Evolutionary conservation across 2,113 vertebrate genomes (phyloP).

Genomic region (Protomyctophum bolini): DNA sequence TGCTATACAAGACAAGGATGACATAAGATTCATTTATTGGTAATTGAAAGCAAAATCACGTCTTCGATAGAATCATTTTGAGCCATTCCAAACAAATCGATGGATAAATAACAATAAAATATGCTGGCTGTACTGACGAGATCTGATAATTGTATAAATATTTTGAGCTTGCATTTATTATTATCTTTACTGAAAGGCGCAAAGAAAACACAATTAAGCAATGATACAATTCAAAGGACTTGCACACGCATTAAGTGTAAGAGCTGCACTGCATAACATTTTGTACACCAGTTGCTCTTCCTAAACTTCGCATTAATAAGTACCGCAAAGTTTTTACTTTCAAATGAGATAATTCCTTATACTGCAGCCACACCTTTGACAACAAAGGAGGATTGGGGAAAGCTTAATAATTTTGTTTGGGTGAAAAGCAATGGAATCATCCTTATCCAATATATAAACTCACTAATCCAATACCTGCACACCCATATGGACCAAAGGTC

Average conservation of each 20-base stretch:
- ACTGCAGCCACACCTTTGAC: not conserved
- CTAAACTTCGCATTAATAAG: no score
- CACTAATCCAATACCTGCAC: no score
- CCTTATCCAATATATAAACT: not conserved
- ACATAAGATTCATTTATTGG: no score
- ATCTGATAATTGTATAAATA: not conserved
- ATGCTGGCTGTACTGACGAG: not conserved
- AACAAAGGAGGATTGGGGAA: not conserved
- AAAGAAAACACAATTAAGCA: no score
- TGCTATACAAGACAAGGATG: conserved; percentile 21
- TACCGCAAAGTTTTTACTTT: no score
- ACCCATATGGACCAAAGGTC: no score
- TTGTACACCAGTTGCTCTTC: no score
- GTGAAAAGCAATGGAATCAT: not conserved
- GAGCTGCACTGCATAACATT: no score
- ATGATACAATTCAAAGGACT: no score
- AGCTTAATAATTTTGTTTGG: not conserved
- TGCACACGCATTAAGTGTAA: no score
- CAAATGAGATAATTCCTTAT: no score
- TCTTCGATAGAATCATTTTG: not conserved
- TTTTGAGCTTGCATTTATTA: conserved; percentile 1
- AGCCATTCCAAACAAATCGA: not conserved
- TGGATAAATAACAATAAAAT: not conserved
- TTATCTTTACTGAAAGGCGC: not conserved
- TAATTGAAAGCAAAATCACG: conserved; percentile 15